phyloP scores from a whole-genome alignment of 2,797 vertebrate species.

The Lepidocolaptes lacrymiger region DNA sequence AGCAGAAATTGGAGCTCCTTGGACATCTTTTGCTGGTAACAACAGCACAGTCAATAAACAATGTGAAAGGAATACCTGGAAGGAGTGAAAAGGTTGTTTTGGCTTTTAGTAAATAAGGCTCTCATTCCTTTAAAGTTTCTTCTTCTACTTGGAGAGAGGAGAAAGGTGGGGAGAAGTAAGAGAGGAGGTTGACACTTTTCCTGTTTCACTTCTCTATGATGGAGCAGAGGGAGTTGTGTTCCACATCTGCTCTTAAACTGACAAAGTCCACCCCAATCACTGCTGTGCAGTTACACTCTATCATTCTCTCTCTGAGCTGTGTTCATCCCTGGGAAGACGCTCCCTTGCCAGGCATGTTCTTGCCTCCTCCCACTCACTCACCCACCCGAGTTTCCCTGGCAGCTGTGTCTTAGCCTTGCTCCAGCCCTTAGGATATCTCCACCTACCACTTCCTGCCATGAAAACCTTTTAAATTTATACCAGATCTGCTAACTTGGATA shows the following conservation, averaged over 20 bases:
- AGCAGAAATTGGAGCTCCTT: not conserved
- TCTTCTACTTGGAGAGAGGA: not conserved
- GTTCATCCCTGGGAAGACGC: not conserved
- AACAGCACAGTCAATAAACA: not conserved
- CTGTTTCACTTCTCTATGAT: not conserved
- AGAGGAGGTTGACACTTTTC: not conserved
- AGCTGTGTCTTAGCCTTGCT: slow-evolving; percentile 22
- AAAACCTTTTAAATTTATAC: not conserved
- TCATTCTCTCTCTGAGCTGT: not conserved
- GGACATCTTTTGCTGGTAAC: not conserved
- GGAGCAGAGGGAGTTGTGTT: rapidly evolving
- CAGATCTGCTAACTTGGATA: slow-evolving; percentile 3
- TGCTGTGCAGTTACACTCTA: not conserved
- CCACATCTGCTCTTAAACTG: not conserved
- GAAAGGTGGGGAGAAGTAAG: not conserved
- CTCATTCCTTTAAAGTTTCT: not conserved
- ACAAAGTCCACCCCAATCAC: not conserved
- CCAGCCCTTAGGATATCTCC: slow-evolving; percentile 43
- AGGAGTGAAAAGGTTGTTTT: not conserved
- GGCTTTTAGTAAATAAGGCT: not conserved
- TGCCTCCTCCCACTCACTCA: not conserved
- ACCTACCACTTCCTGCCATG: slow-evolving; percentile 53
- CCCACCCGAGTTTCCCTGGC: slow-evolving; percentile 10
- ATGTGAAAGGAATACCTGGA: not conserved
- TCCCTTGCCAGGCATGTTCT: not conserved